phyloP scores from a whole-genome alignment of 2,797 vertebrate species.

The Sebastes nivosus region DNA sequence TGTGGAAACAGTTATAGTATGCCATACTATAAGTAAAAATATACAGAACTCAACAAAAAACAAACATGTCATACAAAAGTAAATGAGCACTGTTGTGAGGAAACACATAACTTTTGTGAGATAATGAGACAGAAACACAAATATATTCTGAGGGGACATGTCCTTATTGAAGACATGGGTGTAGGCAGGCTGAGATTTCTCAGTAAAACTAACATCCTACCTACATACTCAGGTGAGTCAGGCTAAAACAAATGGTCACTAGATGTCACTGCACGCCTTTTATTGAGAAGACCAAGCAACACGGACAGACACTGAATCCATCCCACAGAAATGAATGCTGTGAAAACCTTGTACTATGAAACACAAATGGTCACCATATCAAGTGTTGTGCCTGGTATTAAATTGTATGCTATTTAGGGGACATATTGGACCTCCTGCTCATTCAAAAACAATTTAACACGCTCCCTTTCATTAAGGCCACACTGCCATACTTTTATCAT shows the following conservation, averaged over 20 bases:
- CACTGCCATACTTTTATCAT: no score
- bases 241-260: constrained; percentile 22
- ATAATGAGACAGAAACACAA: not conserved
- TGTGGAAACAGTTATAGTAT: no score
- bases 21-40: no score
- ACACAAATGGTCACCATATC: not conserved
- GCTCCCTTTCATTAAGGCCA: not conserved
- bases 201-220: not conserved
- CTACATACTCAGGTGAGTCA: no score
- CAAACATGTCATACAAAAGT: not conserved
- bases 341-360: not conserved
- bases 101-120: not conserved
- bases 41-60: no score
- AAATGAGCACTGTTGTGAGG: not conserved
- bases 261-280: constrained; percentile 46
- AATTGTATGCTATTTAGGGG: not conserved
- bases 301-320: not conserved
- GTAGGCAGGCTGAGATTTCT: not conserved
- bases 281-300: not conserved
- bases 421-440: not conserved
- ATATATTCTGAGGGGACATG: not conserved
- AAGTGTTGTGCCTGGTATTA: not conserved
- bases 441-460: not conserved
- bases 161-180: not conserved
- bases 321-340: not conserved